phyloP scores from a whole-genome alignment of 2,888 invertebrate species.

The Aradus depressus region DNA sequence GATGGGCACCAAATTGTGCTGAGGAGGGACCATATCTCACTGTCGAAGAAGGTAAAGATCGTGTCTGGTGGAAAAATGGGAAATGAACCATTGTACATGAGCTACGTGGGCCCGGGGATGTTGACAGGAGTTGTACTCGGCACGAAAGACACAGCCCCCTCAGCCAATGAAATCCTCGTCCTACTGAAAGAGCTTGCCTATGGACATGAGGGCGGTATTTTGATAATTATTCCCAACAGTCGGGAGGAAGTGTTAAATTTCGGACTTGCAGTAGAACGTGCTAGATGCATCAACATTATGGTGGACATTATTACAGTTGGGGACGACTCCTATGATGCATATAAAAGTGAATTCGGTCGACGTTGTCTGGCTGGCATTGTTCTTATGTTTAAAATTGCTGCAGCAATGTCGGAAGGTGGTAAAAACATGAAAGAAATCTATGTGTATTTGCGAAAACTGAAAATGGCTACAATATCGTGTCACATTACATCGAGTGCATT shows the following conservation, averaged over 20 bases:
- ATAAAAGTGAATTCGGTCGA: conserved; percentile 39
- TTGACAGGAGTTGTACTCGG: conserved; percentile 43
- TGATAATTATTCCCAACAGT: conserved; percentile 20
- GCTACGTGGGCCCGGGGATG: conserved; percentile 44
- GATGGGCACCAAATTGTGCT: conserved; percentile 17
- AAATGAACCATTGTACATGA: conserved; percentile 42
- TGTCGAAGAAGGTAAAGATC: conserved; percentile 31
- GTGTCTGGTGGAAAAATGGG: conserved; percentile 45
- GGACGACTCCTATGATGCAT: conserved; percentile 37
- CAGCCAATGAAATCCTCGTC: conserved; percentile 16
- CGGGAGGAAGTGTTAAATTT: conserved; percentile 20
- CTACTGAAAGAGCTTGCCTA: conserved; percentile 14
- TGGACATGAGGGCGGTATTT: conserved; percentile 12
- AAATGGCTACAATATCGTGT: conserved; percentile 11
- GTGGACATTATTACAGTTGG: conserved; percentile 30
- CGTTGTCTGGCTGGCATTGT: conserved; percentile 48
- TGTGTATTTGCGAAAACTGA: conserved; percentile 27
- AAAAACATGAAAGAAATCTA: conserved; percentile 46
- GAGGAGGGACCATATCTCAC: conserved; percentile 24
- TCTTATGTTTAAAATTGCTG: conserved; percentile 38
- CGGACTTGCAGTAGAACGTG: conserved; percentile 20
- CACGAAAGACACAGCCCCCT: conserved; percentile 21
- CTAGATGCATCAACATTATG: conserved; percentile 15
- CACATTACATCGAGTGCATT: conserved; percentile 35
- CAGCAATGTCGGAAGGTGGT: conserved; percentile 39